Evolutionary conservation across 2,797 vertebrate species (phyloP).

Genomic region (Craterocephalus amniculus): DNA sequence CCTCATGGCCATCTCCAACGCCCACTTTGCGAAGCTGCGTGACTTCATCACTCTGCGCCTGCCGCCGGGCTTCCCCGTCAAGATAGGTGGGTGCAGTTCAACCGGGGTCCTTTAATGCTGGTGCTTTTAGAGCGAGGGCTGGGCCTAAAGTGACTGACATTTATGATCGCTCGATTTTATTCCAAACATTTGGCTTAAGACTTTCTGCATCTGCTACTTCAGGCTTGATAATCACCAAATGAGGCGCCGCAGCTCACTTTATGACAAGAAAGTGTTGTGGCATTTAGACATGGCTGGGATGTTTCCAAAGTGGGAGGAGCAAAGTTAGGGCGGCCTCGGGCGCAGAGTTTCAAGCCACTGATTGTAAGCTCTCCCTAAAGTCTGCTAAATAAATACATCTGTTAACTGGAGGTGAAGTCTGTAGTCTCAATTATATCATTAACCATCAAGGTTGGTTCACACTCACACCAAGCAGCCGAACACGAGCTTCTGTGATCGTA

Average conservation of each 20-base stretch:
- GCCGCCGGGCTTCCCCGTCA: conserved; percentile 93
- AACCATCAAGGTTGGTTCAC: too few species aligned
- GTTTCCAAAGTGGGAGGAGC: too few species aligned
- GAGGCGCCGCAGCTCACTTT: not conserved
- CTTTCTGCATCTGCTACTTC: not conserved
- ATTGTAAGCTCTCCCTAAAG: too few species aligned
- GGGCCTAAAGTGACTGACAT: not conserved
- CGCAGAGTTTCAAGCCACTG: too few species aligned
- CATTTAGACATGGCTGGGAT: too few species aligned
- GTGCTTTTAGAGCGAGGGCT: not conserved
- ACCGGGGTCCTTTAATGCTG: not conserved
- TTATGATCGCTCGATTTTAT: not conserved
- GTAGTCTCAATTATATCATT: too few species aligned
- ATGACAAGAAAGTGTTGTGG: not conserved
- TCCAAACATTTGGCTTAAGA: not conserved
- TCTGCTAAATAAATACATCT: too few species aligned
- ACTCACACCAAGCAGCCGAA: too few species aligned
- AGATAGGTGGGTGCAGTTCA: conserved; percentile 86
- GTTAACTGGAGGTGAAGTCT: too few species aligned
- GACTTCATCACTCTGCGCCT: conserved; percentile 96
- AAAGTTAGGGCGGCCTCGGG: too few species aligned
- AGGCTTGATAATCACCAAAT: not conserved
- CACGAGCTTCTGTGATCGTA: too few species aligned
- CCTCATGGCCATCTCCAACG: conserved; percentile 97
- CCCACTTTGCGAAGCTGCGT: conserved; percentile 94